Evolutionary conservation across 2,888 invertebrate genomes (phyloP), one percentile per base, ranked within the genome.

Genomic region (Phaedon cochleariae): DNA sequence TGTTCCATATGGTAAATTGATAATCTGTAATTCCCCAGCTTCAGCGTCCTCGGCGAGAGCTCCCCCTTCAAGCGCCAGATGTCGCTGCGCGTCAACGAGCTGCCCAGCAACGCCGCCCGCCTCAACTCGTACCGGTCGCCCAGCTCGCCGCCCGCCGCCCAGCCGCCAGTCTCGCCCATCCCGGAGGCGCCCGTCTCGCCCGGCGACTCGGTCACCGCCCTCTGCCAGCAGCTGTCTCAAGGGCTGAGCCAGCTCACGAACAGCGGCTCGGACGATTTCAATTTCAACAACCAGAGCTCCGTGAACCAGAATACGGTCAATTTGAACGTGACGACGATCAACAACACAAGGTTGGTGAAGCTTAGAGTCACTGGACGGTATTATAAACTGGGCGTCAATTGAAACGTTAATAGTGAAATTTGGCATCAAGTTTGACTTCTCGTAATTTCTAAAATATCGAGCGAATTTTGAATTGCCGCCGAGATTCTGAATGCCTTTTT

Each of bases 61-160:
- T 96, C 96, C 17, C 98, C 93, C 68, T 98, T 95, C 86, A 98
- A 98, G 86, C 89, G 98, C 49, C 97, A 98, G 84, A 92, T 97
- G 87, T 98, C 97, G 68, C 88, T 98, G 72, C 91, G 97, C 69
- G 91, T 97, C 77, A 95, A 93, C 82, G 97, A 98, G 86, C 88
- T 98, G 83, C 97, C 98, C 65, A 97, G 97, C 78, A 97, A 95
- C 82, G 85, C 97, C 77, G 96, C 97, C 85, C 90, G 98, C 54
- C 86, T 88, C 72, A 86, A 85, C 75, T 84, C 85, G 55, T 83
- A 80, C 71, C 77, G 79, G 59, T 76, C 79, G 48, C 77, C 79
- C 29, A 79, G 76, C 20, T 76, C 77, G 21, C 78, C 77, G 48
- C 68, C 66, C 17, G 72, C 72, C 18, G 73, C 72, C 22, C 78